Evolutionary conservation across 2,888 invertebrate genomes (phyloP).

Genomic region (Coenonympha glycerion): DNA sequence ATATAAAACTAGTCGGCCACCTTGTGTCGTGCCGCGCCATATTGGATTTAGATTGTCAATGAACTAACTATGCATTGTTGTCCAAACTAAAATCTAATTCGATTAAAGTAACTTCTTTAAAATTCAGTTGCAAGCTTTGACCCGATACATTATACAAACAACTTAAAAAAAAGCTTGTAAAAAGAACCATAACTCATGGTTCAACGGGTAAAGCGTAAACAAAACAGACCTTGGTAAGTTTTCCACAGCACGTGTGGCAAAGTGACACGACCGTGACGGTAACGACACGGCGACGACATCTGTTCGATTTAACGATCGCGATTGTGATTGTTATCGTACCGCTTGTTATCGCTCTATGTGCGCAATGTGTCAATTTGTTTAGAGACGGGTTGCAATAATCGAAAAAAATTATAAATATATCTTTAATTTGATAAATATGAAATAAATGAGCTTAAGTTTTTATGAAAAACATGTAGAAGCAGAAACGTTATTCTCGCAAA

Average conservation of each 20-base stretch:
- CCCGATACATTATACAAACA: not conserved
- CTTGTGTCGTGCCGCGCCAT: too few relatives aligned
- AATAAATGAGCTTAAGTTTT: not conserved
- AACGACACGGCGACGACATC: conserved; percentile 1
- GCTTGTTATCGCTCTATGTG: not conserved
- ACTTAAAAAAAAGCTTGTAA: too few relatives aligned
- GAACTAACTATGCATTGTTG: too few relatives aligned
- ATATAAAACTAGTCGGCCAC: too few relatives aligned
- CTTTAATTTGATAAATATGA: not conserved
- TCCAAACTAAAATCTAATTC: too few relatives aligned
- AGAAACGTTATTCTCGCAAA: too few relatives aligned
- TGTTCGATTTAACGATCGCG: not conserved
- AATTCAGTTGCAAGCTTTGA: too few relatives aligned
- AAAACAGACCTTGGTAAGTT: not conserved
- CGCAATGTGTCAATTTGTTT: conserved; percentile 7
- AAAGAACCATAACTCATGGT: not conserved
- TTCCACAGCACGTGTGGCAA: not conserved
- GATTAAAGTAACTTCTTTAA: too few relatives aligned
- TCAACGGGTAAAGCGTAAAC: not conserved
- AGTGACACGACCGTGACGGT: not conserved
- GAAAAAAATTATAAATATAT: too few relatives aligned
- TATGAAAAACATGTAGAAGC: too few relatives aligned
- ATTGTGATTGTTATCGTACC: not conserved
- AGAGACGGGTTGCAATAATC: not conserved
- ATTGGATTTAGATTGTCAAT: too few relatives aligned